Percentiles rank a stretch among this genome's conserved stretches.
These are phyloP conservation scores for Gastrophysa polygoni DNA, from an alignment of 2,888 invertebrate species.

Conservation along the genomic window DNA sequence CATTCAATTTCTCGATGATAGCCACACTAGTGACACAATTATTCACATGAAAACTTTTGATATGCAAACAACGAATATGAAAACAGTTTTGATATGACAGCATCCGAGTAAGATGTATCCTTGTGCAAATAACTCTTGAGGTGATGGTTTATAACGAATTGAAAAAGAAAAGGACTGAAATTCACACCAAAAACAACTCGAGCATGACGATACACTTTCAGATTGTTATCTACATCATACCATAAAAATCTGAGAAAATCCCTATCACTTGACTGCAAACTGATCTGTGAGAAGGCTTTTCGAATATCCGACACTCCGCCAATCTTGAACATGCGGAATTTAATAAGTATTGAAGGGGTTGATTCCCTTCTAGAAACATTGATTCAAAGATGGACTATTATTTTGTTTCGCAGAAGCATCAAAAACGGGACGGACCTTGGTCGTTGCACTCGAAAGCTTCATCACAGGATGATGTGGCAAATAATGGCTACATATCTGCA, in stretches of 20 bases:
- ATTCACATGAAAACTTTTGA: conserved; percentile 25
- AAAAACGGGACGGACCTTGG: not conserved
- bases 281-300: conserved; percentile 48
- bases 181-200: conserved; percentile 29
- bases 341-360: conserved; percentile 20
- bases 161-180: conserved; percentile 31
- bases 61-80: no score
- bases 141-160: conserved; percentile 29
- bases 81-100: not conserved
- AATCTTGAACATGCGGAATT: conserved; percentile 33
- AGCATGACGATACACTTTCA: conserved; percentile 24
- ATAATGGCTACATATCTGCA: not conserved
- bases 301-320: conserved; percentile 42
- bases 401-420: conserved; percentile 2
- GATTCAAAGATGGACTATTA: conserved; percentile 19
- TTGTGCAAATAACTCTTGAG: conserved; percentile 7
- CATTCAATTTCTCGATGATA: conserved; percentile 1
- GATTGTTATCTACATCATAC: conserved; percentile 24
- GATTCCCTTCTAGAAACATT: conserved; percentile 31
- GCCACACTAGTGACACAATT: conserved; percentile 23
- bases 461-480: not conserved
- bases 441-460: not conserved
- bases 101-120: not conserved
- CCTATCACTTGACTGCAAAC: conserved; percentile 37
- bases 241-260: conserved; percentile 44